Evolutionary conservation across 2,888 invertebrate species (phyloP).

Genomic region (Heliconius cydno): DNA sequence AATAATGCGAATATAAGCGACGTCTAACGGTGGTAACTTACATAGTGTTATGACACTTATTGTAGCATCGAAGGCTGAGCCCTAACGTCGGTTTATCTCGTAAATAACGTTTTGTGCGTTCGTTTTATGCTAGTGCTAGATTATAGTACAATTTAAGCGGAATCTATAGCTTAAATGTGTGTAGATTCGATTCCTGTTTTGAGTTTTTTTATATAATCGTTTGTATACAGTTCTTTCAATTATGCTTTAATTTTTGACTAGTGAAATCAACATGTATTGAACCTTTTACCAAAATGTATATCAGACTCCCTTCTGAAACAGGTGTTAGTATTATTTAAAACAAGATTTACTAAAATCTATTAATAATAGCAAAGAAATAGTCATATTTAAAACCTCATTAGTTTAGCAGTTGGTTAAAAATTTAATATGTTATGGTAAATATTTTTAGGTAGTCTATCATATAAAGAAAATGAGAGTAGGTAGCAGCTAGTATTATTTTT

Average conservation of each 20-base stretch:
- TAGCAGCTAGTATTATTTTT: neutral
- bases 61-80: slow-evolving; percentile 37
- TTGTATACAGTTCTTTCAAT: neutral
- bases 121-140: slow-evolving; percentile 14
- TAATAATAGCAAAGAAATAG: too few species aligned
- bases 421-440: too few species aligned
- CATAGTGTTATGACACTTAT: slow-evolving; percentile 49
- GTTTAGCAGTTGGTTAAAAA: too few species aligned
- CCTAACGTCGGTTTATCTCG: slow-evolving; percentile 1
- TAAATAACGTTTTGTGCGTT: slow-evolving; percentile 13
- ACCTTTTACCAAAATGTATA: too few species aligned
- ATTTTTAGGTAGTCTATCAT: too few species aligned
- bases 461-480: too few species aligned
- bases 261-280: too few species aligned
- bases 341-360: too few species aligned
- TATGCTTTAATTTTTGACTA: too few species aligned
- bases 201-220: neutral
- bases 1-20: slow-evolving; percentile 46
- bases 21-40: slow-evolving; percentile 45
- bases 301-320: too few species aligned
- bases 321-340: too few species aligned
- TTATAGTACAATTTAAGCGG: slow-evolving; percentile 2
- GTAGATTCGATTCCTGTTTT: neutral
- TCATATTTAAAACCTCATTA: too few species aligned
- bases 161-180: neutral